A percentile compares a stretch with the other conserved stretches of the same genome.
Evolutionary conservation across 1,140 invertebrate species (phyloP).

Genomic region (Whitmania pigra): DNA sequence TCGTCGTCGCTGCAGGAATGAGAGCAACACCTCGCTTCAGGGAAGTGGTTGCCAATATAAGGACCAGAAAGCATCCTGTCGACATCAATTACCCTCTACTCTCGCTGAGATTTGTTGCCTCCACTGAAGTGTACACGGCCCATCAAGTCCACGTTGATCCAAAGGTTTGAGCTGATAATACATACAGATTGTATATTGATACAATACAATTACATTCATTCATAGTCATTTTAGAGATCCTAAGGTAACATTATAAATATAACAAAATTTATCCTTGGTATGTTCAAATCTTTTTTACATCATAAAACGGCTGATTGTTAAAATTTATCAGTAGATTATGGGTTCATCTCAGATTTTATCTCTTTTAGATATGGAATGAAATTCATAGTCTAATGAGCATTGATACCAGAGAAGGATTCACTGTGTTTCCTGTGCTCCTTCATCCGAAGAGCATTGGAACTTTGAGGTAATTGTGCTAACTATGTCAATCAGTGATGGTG

Average conservation of each 20-base stretch:
- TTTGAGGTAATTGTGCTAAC: conserved; percentile 18
- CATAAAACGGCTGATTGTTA: too few species aligned
- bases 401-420: conserved; percentile 23
- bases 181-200: too few species aligned
- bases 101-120: conserved; percentile 19
- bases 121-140: conserved; percentile 18
- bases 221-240: too few species aligned
- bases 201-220: too few species aligned
- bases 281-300: too few species aligned
- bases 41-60: conserved; percentile 19
- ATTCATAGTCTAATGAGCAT: conserved; percentile 12
- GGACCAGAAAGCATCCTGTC: conserved; percentile 17
- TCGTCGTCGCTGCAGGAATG: conserved; percentile 9
- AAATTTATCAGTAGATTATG: too few species aligned
- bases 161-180: too few species aligned
- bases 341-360: background rate
- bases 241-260: too few species aligned
- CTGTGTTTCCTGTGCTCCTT: conserved; percentile 23
- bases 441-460: conserved; percentile 31
- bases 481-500: too few species aligned
- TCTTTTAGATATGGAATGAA: conserved; percentile 17
- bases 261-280: too few species aligned
- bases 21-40: conserved; percentile 22
- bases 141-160: conserved; percentile 18
- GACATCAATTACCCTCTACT: conserved; percentile 24